These are phyloP conservation scores for Zaprionus capensis DNA, from an alignment of 1,140 invertebrate genomes.

Conservation along the genomic window DNA sequence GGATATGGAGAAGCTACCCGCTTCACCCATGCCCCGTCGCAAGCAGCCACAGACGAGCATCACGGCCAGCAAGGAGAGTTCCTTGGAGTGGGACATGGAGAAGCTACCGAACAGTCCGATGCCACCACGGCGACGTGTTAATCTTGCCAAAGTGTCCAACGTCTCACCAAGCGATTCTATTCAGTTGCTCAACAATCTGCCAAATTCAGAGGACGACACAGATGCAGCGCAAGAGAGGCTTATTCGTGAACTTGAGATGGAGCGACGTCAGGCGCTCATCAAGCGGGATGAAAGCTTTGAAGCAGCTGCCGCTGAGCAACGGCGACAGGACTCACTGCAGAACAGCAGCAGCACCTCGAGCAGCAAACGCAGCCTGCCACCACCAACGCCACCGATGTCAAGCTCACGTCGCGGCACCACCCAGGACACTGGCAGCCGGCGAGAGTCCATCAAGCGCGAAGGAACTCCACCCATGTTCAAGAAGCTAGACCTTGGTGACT, in stretches of 20 bases:
- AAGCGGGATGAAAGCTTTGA: conserved; percentile 74
- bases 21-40: conserved; percentile 68
- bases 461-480: conserved; percentile 79
- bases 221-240: conserved; percentile 54
- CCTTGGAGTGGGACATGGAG: conserved; percentile 82
- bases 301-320: conserved; percentile 59
- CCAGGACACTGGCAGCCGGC: conserved; percentile 53
- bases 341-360: conserved; percentile 73
- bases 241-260: conserved; percentile 73
- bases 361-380: conserved; percentile 60
- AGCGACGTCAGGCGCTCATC: conserved; percentile 69
- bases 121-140: conserved; percentile 51
- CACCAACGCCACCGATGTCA: conserved; percentile 46
- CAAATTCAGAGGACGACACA: conserved; percentile 42
- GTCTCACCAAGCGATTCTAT: conserved; percentile 66
- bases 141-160: conserved; percentile 26
- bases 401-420: conserved; percentile 50
- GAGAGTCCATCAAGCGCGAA: conserved; percentile 35
- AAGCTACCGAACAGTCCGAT: conserved; percentile 78
- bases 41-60: not conserved
- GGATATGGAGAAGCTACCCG: conserved; percentile 79
- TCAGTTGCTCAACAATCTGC: conserved; percentile 68
- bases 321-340: conserved; percentile 60
- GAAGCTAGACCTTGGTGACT: conserved; percentile 61
- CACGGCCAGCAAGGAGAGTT: conserved; percentile 64